phyloP scores from a whole-genome alignment of 2,888 invertebrate genomes.

The Hofmannophila pseudospretella region DNA sequence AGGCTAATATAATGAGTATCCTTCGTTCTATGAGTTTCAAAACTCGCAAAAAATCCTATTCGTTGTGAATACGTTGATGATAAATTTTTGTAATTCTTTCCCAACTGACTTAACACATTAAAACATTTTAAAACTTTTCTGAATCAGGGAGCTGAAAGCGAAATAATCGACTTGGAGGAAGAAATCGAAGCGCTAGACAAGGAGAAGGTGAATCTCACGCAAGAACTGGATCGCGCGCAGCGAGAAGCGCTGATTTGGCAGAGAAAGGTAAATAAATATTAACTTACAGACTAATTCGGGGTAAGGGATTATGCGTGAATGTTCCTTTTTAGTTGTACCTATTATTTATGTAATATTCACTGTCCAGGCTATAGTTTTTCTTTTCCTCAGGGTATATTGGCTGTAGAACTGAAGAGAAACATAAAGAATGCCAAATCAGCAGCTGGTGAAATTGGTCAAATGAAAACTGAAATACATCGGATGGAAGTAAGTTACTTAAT shows the following conservation, averaged over 20 bases:
- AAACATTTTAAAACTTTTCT: too few species aligned
- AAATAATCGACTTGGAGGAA: slow-evolving; percentile 81
- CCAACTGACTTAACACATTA: too few species aligned
- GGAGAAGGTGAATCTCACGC: slow-evolving; percentile 81
- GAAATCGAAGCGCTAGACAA: slow-evolving; percentile 81
- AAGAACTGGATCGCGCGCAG: slow-evolving; percentile 79
- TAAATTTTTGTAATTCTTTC: too few species aligned
- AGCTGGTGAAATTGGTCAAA: slow-evolving; percentile 84
- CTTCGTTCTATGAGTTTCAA: too few species aligned
- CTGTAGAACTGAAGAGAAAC: slow-evolving; percentile 83
- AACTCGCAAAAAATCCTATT: too few species aligned
- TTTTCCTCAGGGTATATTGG: slow-evolving; percentile 73
- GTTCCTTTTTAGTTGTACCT: too few species aligned
- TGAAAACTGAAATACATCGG: slow-evolving; percentile 89
- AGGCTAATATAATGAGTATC: too few species aligned
- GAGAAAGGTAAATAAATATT: slow-evolving; percentile 83
- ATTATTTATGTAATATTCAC: too few species aligned
- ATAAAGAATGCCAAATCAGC: slow-evolving; percentile 81
- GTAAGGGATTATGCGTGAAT: too few species aligned
- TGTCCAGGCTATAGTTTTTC: too few species aligned
- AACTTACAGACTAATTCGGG: too few species aligned
- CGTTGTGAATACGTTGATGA: too few species aligned
- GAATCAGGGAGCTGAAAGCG: slow-evolving; percentile 84
- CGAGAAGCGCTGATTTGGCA: slow-evolving; percentile 89
- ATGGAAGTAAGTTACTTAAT: slow-evolving; percentile 81